These are phyloP conservation scores for Panagrolaimus sp. DNA, from an alignment of 1,140 invertebrate genomes.

Conservation along the genomic window DNA sequence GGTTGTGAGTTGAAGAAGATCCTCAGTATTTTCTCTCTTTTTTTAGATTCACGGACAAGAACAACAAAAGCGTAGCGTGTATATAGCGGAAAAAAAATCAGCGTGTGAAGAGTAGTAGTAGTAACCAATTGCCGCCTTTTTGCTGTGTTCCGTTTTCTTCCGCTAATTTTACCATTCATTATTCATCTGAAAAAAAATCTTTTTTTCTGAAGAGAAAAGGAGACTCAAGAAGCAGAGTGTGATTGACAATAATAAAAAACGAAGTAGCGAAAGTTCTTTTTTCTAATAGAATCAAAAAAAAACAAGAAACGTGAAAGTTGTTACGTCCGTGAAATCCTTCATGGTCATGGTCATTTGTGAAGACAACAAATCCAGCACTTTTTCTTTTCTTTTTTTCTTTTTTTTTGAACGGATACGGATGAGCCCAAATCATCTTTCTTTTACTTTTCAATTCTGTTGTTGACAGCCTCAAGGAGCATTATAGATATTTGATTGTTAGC, in stretches of 20 bases:
- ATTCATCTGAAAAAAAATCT: no score
- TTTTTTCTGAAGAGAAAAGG: not conserved
- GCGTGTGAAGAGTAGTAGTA: no score
- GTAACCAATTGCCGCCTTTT: not conserved
- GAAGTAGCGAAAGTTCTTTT: slow-evolving; percentile 11
- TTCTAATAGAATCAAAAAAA: not conserved
- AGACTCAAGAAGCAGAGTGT: slow-evolving; percentile 7
- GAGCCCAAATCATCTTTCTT: slow-evolving; percentile 2
- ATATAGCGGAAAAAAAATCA: no score
- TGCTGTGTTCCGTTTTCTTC: slow-evolving; percentile 12
- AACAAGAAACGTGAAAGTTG: slow-evolving; percentile 13
- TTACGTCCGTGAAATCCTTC: not conserved
- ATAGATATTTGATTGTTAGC: no score
- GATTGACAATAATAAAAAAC: slow-evolving; percentile 1
- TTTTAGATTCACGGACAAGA: no score
- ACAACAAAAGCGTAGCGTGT: no score
- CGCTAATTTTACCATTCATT: slow-evolving; percentile 11
- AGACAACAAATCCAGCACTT: slow-evolving; percentile 3
- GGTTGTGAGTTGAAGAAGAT: no score
- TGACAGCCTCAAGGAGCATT: not conserved
- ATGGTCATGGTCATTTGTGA: slow-evolving; percentile 11
- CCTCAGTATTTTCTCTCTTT: no score
- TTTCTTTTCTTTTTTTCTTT: no score
- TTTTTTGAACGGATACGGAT: slow-evolving; percentile 4
- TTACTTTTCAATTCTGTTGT: not conserved